phyloP scores from a whole-genome alignment of 2,113 vertebrate species.

The Tragelaphus buxtoni region DNA sequence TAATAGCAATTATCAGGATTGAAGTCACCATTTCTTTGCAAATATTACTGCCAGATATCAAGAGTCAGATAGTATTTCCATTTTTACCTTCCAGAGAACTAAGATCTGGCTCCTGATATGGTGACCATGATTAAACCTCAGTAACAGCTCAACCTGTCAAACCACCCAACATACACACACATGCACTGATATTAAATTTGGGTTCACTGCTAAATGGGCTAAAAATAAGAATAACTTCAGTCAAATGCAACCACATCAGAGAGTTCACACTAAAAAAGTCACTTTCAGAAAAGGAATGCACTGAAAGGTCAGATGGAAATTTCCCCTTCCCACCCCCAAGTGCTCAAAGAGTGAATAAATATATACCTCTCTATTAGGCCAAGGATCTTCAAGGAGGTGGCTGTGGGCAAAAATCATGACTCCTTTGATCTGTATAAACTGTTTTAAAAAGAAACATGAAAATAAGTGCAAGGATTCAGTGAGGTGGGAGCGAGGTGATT shows the following conservation, averaged over 20 bases:
- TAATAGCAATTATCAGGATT: not conserved
- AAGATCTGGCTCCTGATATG: not conserved
- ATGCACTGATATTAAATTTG: not conserved
- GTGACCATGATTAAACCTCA: not conserved
- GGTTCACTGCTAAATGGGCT: not conserved
- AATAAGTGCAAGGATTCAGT: constrained; percentile 35
- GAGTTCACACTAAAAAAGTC: constrained; percentile 57
- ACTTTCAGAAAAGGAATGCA: constrained; percentile 38
- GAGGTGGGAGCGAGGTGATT: not conserved
- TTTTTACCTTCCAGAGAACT: not conserved
- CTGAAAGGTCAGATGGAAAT: constrained; percentile 52
- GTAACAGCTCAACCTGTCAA: not conserved
- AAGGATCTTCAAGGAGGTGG: not conserved
- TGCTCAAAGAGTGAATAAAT: not conserved
- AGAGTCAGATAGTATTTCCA: not conserved
- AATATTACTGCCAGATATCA: not conserved
- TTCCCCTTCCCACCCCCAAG: not conserved
- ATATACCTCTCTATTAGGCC: not conserved
- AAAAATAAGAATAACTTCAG: constrained; percentile 59
- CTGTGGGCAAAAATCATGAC: not conserved
- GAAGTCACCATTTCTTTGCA: not conserved
- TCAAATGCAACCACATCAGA: constrained; percentile 40
- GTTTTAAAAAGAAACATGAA: constrained; percentile 20
- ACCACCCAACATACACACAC: not conserved
- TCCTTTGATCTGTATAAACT: not conserved